Evolutionary conservation across 1,140 invertebrate genomes (phyloP).

Genomic region (Epicauta chinensis): DNA sequence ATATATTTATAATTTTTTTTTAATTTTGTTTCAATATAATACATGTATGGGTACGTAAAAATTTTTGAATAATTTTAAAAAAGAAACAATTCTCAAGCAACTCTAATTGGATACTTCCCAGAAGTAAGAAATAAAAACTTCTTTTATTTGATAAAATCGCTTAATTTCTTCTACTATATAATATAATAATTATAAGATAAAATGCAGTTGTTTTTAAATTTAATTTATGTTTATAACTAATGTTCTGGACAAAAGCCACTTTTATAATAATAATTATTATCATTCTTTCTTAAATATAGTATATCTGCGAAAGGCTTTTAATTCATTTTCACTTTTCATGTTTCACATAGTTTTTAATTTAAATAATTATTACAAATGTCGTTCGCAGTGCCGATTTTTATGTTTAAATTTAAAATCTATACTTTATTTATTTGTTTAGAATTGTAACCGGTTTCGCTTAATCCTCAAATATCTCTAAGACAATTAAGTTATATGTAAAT

Average conservation of each 20-base stretch:
- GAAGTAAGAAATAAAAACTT: constrained; percentile 27
- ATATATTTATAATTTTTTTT: constrained; percentile 13
- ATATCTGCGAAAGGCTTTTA: constrained; percentile 42
- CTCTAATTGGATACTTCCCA: constrained; percentile 29
- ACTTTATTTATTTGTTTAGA: constrained; percentile 31
- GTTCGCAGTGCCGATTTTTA: constrained; percentile 36
- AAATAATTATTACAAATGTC: constrained; percentile 36
- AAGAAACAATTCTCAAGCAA: constrained; percentile 13
- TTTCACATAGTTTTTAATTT: no score
- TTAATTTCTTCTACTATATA: background rate
- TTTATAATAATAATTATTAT: constrained; percentile 17
- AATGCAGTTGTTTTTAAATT: background rate
- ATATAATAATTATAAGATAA: constrained; percentile 1
- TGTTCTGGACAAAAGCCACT: constrained; percentile 38
- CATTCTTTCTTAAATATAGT: constrained; percentile 37
- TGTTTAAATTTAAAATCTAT: constrained; percentile 23
- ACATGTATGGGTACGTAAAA: constrained; percentile 6
- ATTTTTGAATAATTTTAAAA: background rate
- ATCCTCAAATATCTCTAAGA: background rate
- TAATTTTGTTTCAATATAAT: no score
- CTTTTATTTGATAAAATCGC: no score
- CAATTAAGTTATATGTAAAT: constrained; percentile 22
- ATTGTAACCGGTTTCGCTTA: constrained; percentile 36
- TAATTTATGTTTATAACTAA: no score
- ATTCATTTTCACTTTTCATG: constrained; percentile 14